phyloP scores from a whole-genome alignment of 2,888 invertebrate species.

The Lasius fuliginosus region DNA sequence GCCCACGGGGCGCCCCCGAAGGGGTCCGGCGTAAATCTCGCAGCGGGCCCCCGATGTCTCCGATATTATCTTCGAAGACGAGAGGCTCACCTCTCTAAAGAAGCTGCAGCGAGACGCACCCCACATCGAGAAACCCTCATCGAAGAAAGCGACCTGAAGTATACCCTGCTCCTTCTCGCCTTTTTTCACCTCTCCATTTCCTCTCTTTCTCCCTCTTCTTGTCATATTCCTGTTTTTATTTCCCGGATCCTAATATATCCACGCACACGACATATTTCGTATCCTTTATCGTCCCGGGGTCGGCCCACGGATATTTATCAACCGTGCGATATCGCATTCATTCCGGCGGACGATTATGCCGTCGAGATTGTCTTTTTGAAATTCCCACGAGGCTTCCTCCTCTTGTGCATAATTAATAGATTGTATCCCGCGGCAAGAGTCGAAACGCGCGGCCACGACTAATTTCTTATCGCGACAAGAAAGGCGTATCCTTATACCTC shows the following conservation, averaged over 20 bases:
- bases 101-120: slow-evolving; percentile 70
- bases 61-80: slow-evolving; percentile 79
- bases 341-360: slow-evolving; percentile 59
- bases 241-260: slow-evolving; percentile 73
- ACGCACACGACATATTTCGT: slow-evolving; percentile 71
- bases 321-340: slow-evolving; percentile 66
- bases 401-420: slow-evolving; percentile 69
- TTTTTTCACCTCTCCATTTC: slow-evolving; percentile 46
- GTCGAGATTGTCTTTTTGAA: slow-evolving; percentile 65
- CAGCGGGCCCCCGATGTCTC: slow-evolving; percentile 81
- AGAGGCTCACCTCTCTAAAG: slow-evolving; percentile 71
- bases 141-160: slow-evolving; percentile 62
- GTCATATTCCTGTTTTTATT: slow-evolving; percentile 68
- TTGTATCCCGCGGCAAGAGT: slow-evolving; percentile 1
- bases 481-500: slow-evolving; percentile 57
- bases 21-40: slow-evolving; percentile 81
- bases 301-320: slow-evolving; percentile 71
- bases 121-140: slow-evolving; percentile 65
- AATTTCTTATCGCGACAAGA: slow-evolving; percentile 44
- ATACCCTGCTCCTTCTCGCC: slow-evolving; percentile 46
- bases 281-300: slow-evolving; percentile 72
- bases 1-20: slow-evolving; percentile 73
- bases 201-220: slow-evolving; percentile 13
- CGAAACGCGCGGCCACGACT: neutral
- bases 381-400: slow-evolving; percentile 69